Evolutionary conservation across 1,140 invertebrate genomes (phyloP), one percentile per base, ranked within the genome.

Genomic region (Cyclargus thomasi): DNA sequence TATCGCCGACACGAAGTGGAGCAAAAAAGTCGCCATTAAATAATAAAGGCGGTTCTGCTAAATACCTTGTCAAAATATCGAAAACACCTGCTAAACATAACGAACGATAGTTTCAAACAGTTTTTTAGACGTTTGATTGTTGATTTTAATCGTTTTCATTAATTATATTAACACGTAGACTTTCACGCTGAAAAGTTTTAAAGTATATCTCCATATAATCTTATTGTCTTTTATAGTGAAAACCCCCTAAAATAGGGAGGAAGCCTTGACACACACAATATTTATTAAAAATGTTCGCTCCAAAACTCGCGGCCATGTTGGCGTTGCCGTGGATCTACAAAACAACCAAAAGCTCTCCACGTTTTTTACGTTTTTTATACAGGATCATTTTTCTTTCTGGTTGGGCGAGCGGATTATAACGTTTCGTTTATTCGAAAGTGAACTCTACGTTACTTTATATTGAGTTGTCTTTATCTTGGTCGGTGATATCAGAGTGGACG

Each of bases 341-440:
- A 90, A 88, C 84, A 84, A 87, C 78, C 77, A 77, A 79, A 80
- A 80, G 76, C 74, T 83, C 76, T 80, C 67, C 69, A 74, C 80
- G 83, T 87, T 88, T 80, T 88, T 81, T 75, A 75, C 75, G 82
- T 88, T 89, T 86, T 90, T 88, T 87, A 85, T 87, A 88, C 86
- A 90, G 88, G 88, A 90, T 90, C 82, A 90, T 90, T 90, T 90
- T 90, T 90, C 88, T 87, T 86, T 80, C 82, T 74, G 74, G 80
- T 73, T 77, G 68, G 77, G 74, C 74, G 76, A 73, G 76, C 78
- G 83, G 79, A 84, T 87, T 82, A 83, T 77, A 70, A 67, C 65
- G 70, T 55, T 68, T 16, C 29, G 10, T 55, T 70, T 22, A 68
- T 66, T 67, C 64, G 66, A 62, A 87, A 78, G 74, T 69, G 79